Evolutionary conservation across 2,113 vertebrate genomes (phyloP).

Genomic region (Butorides virescens): DNA sequence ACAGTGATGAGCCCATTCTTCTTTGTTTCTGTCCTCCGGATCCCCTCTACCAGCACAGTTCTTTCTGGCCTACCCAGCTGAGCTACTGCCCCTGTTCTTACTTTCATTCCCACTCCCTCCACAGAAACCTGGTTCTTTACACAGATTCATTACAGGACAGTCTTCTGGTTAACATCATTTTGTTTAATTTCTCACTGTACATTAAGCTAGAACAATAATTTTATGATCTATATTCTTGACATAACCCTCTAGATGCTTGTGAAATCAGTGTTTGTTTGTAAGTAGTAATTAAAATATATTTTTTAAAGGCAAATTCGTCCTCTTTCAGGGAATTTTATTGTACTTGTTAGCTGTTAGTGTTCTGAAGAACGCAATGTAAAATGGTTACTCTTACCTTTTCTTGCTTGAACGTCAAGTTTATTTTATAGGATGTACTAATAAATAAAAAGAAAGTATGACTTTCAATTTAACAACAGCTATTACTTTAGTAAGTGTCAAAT

Average conservation of each 20-base stretch:
- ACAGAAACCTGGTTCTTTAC: background rate
- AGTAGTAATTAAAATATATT: background rate
- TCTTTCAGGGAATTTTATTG: background rate
- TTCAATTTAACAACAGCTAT: background rate
- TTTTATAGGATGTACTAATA: background rate
- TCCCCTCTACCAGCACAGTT: background rate
- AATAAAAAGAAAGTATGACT: background rate
- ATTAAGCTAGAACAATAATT: background rate
- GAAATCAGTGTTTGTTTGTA: background rate
- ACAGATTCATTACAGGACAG: background rate
- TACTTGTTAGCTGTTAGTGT: background rate
- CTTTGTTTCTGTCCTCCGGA: background rate
- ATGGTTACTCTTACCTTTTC: background rate
- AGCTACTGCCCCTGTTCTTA: background rate
- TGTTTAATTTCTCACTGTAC: background rate
- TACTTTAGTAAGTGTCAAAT: background rate
- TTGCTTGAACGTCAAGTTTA: background rate
- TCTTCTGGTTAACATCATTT: background rate
- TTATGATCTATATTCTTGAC: background rate
- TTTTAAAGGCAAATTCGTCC: background rate
- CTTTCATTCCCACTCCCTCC: background rate
- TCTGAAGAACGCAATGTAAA: background rate
- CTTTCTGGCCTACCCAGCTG: background rate
- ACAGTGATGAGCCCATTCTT: background rate
- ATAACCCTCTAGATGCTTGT: background rate